Evolutionary conservation across 2,888 invertebrate genomes (phyloP).

Genomic region (Mechanitis mazaeus): DNA sequence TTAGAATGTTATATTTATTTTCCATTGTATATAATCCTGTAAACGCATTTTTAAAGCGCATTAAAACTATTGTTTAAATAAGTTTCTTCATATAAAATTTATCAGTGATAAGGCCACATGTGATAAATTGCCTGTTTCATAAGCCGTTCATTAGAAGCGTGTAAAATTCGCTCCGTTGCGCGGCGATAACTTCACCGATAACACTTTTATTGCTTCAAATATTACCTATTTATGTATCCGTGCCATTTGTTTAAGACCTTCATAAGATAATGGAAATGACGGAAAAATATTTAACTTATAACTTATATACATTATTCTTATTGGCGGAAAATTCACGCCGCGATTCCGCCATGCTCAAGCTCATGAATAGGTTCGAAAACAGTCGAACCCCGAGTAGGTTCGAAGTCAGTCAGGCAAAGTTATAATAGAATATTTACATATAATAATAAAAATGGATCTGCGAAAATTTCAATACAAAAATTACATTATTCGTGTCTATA

Average conservation of each 20-base stretch:
- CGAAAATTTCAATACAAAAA: too few species aligned
- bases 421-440: too few species aligned
- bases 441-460: too few species aligned
- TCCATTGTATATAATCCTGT: constrained; percentile 8
- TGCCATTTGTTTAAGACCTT: constrained; percentile 44
- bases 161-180: constrained; percentile 72
- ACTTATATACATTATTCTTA: too few species aligned
- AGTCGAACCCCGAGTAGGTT: too few species aligned
- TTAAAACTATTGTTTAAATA: constrained; percentile 60
- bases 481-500: too few species aligned
- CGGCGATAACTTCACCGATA: constrained; percentile 69
- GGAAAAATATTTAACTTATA: not conserved
- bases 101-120: constrained; percentile 71
- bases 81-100: constrained; percentile 66
- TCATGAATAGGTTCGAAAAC: too few species aligned
- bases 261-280: constrained; percentile 10
- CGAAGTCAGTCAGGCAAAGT: too few species aligned
- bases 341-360: too few species aligned
- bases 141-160: constrained; percentile 75
- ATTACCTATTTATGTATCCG: constrained; percentile 67
- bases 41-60: constrained; percentile 13
- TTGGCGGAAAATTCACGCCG: too few species aligned
- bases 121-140: constrained; percentile 77
- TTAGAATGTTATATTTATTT: constrained; percentile 25
- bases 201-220: constrained; percentile 72